These are phyloP conservation scores for Lithosia quadra DNA, from an alignment of 2,888 invertebrate genomes.

Conservation along the genomic window DNA sequence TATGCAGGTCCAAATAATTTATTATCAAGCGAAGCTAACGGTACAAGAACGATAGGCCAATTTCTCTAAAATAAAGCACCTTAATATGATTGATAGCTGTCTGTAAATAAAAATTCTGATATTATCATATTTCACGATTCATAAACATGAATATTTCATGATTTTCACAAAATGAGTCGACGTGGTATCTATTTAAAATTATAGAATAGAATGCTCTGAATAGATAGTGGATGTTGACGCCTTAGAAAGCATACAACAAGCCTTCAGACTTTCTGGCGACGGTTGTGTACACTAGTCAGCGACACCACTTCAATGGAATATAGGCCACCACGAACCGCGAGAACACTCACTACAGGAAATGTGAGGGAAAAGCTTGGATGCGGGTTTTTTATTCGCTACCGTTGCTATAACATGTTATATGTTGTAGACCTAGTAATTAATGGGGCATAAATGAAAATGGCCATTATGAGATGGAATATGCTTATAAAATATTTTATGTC, in stretches of 20 bases:
- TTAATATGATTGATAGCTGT: constrained; percentile 9
- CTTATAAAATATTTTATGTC: neutral
- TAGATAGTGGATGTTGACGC: constrained; percentile 35
- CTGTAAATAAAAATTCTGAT: neutral
- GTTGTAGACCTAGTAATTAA: neutral
- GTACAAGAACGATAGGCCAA: constrained; percentile 49
- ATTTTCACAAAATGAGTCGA: neutral
- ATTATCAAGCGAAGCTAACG: constrained; percentile 62
- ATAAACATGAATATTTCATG: neutral
- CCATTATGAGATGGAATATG: constrained; percentile 12
- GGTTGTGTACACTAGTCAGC: constrained; percentile 52
- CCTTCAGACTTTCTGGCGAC: constrained; percentile 63
- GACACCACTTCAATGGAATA: constrained; percentile 71
- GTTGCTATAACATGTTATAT: constrained; percentile 19
- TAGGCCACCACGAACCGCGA: constrained; percentile 68
- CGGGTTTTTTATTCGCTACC: constrained; percentile 25
- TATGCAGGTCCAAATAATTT: constrained; percentile 55
- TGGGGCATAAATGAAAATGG: neutral
- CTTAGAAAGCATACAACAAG: constrained; percentile 52
- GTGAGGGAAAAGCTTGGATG: constrained; percentile 59
- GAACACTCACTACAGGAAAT: constrained; percentile 67
- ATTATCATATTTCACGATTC: neutral
- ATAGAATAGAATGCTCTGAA: constrained; percentile 28
- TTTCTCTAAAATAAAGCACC: constrained; percentile 13
- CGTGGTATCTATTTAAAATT: constrained; percentile 29